Base-by-base conservation (phyloP, 35 echinoderm and acorn worm species). In the Strongylocentrotus purpuratus region DNA sequence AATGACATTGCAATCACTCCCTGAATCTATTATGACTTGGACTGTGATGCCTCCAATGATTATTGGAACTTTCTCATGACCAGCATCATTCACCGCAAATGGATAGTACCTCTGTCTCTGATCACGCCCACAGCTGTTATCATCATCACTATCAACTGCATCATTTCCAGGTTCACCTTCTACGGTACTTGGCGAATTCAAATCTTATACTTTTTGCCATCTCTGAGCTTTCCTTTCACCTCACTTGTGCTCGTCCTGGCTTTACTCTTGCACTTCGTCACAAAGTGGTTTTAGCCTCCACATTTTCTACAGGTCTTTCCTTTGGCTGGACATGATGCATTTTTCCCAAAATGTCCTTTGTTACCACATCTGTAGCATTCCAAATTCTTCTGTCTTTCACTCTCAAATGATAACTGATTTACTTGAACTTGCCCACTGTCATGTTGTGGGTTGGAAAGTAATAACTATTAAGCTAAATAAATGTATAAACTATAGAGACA, bases 1-100 rank as follows among this genome's bases (percentile, higher is more conserved):
- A 31, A 87, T 95, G 11, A 95, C 94, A 47, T 95, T 95, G 47
- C 94, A 28, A 25, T 95, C 94, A 87, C 94, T 95, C 33, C 94
- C 94, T 4, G 32, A 46, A 87, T 95, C 94, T 46, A 85, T 46
- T 33, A 92, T 92, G n/a, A 92, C 45, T 17, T 46, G 91, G 13
- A 92, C 91, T 8, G 91, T 92, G 6, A 92, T 25, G 11, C 91
- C 94, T 22, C 91, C 91, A 48, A 92, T 92, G 0, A 92, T 46
- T 9, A 92, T 31, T 4, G 0, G 46, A 12, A 92, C 91, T 46
- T 92, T 92, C 1, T 92, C 91, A 52, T 92, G 45, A 5, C 31
- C 41, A 31, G 18, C n/a, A 52, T 92, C 91, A 31, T 52, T 50
- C 91, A 92, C 35, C 3, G 91, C 47, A 92, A 92, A 92, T 46